Base-by-base conservation (phyloP, 2,797 vertebrate genomes). In the Channa striata region DNA sequence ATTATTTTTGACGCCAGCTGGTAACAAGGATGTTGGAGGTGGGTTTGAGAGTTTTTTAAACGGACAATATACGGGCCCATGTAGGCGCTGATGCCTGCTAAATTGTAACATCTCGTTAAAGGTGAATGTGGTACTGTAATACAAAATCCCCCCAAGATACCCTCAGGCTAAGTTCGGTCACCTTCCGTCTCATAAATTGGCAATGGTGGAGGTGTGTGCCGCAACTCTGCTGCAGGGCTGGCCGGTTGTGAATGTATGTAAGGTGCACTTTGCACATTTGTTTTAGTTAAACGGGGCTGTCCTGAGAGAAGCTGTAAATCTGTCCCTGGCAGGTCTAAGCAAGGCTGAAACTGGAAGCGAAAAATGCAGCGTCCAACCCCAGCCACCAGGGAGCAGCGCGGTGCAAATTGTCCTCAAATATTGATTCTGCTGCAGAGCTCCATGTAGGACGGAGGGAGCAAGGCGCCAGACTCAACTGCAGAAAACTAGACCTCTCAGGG, bases 401-500 rank as follows among this genome's bases (percentile, higher is more conserved):
- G 79, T 20, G 69, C 87, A 88, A 90, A 92, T 81, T 87, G 88
- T 91, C 86, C 87, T 93, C 89, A 88, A 91, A 92, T 91, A 92
- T 92, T 87, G 87, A 93, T 92, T 92, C 71, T 91, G 80, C 70
- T 80, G 88, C 84, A 84, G 77, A 90, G 79, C 90, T 63, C 59
- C 47, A 61, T 84, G 75, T 79, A 81, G 87, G 85, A 78, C 6
- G 36, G 70, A 63, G 66, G 63, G 72, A 77, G 72, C 54, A 39
- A 83, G 82, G 81, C 70, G 51, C 81, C 84, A 72, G 78, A 78
- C 84, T 89, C 85, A 87, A 86, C 87, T 80, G 71, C 80, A 75
- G 76, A 84, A 84, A 83, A 81, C 23, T 8, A 69, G 83, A 66
- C 71, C 85, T 89, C 87, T 61, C 12, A 59, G 49, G 72, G 37